A percentile compares a stretch with the other conserved stretches of the same genome.
Conservation (phyloP, 92 coral and sea anemone genomes). For the Umimayanthus kanabou region DNA sequence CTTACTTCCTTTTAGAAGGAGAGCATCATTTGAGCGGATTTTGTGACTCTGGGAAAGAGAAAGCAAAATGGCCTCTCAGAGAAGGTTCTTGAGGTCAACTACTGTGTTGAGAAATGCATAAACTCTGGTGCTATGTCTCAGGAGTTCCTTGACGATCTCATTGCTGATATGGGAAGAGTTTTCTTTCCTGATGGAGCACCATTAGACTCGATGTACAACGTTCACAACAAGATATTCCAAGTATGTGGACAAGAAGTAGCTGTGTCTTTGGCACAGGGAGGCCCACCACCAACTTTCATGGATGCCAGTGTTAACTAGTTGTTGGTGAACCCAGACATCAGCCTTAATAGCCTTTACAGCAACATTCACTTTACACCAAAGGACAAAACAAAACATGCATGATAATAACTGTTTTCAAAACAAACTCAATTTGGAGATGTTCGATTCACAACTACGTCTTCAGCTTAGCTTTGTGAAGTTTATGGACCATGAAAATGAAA, state of each 20-base stretch:
- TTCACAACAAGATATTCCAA: constrained; percentile 41
- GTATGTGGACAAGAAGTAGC: constrained; percentile 62
- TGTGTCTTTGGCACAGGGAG: background rate
- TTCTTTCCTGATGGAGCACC: constrained; percentile 66
- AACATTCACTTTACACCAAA: constrained; percentile 1
- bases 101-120: constrained; percentile 19
- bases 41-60: too few species aligned
- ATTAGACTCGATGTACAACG: constrained; percentile 33
- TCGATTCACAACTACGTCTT: too few species aligned
- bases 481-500: too few species aligned
- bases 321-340: background rate
- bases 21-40: constrained; percentile 44
- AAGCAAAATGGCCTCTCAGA: too few species aligned
- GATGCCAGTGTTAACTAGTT: background rate
- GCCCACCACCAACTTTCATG: background rate
- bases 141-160: background rate
- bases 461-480: too few species aligned
- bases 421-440: too few species aligned
- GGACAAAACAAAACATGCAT: background rate
- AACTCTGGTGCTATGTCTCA: too few species aligned
- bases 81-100: background rate
- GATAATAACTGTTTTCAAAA: too few species aligned
- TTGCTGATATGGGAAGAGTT: background rate
- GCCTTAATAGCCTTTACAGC: background rate
- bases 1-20: constrained; percentile 29